A percentile compares a stretch with the other conserved stretches of the same genome.
Evolutionary conservation across 2,113 vertebrate genomes (phyloP).

Genomic region (Apteryx mantelli): DNA sequence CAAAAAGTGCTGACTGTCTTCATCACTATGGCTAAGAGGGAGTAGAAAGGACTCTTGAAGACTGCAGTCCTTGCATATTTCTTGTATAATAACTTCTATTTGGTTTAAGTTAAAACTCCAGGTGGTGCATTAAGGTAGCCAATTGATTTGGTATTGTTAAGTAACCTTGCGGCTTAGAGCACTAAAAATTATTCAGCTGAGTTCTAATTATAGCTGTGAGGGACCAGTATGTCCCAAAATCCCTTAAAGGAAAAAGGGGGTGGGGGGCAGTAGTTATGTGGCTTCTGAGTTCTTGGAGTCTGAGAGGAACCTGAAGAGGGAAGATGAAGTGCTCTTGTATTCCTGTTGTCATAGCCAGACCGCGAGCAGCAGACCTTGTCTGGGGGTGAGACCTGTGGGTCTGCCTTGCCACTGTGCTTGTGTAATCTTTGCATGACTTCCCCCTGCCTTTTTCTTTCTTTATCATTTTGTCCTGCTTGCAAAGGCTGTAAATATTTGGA

Average conservation of each 20-base stretch:
- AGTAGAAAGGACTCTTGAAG: not conserved
- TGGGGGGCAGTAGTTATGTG: not conserved
- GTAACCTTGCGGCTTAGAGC: not conserved
- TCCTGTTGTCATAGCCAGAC: not conserved
- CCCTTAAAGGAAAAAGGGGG: not conserved
- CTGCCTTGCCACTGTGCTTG: not conserved
- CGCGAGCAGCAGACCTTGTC: not conserved
- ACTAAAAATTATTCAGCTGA: not conserved
- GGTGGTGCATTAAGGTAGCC: not conserved
- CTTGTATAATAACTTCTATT: not conserved
- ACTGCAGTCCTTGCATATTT: not conserved
- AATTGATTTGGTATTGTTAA: not conserved
- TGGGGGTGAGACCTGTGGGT: fast-evolving
- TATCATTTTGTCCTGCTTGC: not conserved
- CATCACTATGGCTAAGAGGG: not conserved
- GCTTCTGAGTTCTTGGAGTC: not conserved
- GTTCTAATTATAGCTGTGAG: not conserved
- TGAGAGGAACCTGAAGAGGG: not conserved
- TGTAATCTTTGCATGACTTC: not conserved
- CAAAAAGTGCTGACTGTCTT: constrained; percentile 55
- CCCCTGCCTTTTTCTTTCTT: fast-evolving
- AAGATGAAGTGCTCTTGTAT: too few relatives aligned
- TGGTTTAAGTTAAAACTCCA: not conserved
- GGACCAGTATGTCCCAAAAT: not conserved
- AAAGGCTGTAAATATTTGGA: not conserved